A percentile compares a stretch with the other conserved stretches of the same genome.
Evolutionary conservation across 2,888 invertebrate genomes (phyloP).

Genomic region (Cynaeus angustus): DNA sequence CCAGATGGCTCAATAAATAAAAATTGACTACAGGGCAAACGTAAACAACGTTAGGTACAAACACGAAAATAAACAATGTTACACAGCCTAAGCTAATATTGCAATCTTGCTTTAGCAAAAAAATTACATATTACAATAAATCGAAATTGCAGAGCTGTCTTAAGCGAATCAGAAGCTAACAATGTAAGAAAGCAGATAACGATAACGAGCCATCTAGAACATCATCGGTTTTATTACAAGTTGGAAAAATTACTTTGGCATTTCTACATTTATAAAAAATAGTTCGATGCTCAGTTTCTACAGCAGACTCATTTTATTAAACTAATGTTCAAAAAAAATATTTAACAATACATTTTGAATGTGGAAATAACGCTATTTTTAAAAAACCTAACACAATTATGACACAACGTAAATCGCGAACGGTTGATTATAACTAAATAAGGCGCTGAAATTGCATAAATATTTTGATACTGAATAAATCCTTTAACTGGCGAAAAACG

Average conservation of each 20-base stretch:
- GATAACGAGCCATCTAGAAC: slow-evolving; percentile 46
- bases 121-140: slow-evolving; percentile 17
- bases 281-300: slow-evolving; percentile 48
- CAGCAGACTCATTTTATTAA: slow-evolving; percentile 1
- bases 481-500: slow-evolving; percentile 18
- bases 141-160: slow-evolving; percentile 40
- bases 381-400: slow-evolving; percentile 23
- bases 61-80: slow-evolving; percentile 50
- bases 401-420: slow-evolving; percentile 6
- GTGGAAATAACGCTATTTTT: slow-evolving; percentile 22
- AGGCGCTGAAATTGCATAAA: slow-evolving; percentile 10
- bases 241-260: slow-evolving; percentile 49
- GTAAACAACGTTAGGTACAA: slow-evolving; percentile 52
- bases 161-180: slow-evolving; percentile 19
- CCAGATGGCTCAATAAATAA: slow-evolving; percentile 66
- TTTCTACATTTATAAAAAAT: slow-evolving; percentile 43
- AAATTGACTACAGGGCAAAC: slow-evolving; percentile 60
- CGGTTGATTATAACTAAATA: slow-evolving; percentile 21
- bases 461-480: slow-evolving; percentile 25
- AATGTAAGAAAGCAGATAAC: slow-evolving; percentile 14
- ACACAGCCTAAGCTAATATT: slow-evolving; percentile 65
- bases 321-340: not conserved
- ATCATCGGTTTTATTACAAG: slow-evolving; percentile 37
- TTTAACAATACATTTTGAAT: slow-evolving; percentile 32
- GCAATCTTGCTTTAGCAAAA: slow-evolving; percentile 37